Evolutionary conservation across 2,113 vertebrate genomes (phyloP).

Genomic region (Todiramphus chloris): DNA sequence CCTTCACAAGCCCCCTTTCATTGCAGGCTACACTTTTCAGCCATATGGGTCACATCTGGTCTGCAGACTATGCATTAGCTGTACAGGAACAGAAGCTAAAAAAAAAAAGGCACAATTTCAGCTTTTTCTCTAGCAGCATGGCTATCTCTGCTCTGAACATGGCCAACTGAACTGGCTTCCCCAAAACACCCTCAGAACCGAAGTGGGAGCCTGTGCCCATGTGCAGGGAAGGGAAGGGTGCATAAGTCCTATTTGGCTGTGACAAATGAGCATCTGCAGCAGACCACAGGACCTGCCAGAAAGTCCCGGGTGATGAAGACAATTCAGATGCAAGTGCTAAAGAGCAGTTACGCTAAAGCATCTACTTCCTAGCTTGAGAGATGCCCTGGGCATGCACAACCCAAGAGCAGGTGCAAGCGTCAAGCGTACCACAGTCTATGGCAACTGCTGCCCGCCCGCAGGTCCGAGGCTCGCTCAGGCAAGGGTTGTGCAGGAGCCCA

Average conservation of each 20-base stretch:
- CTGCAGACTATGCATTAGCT: background rate
- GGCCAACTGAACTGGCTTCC: background rate
- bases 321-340: background rate
- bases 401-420: background rate
- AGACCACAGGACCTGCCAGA: constrained; percentile 22
- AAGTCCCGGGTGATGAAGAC: background rate
- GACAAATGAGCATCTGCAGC: background rate
- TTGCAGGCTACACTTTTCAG: background rate
- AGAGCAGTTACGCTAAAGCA: background rate
- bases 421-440: background rate
- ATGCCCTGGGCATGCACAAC: background rate
- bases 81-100: background rate
- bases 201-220: accelerated
- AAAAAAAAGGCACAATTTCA: background rate
- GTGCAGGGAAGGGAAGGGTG: background rate
- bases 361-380: background rate
- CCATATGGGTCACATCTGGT: background rate
- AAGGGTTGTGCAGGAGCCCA: background rate
- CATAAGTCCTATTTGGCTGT: background rate
- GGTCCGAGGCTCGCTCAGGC: background rate
- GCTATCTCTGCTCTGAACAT: background rate
- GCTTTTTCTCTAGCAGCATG: background rate
- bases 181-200: background rate
- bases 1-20: background rate
- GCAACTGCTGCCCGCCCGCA: background rate